Conservation (phyloP, 2,797 vertebrate genomes). For the Sphaeramia orbicularis region DNA sequence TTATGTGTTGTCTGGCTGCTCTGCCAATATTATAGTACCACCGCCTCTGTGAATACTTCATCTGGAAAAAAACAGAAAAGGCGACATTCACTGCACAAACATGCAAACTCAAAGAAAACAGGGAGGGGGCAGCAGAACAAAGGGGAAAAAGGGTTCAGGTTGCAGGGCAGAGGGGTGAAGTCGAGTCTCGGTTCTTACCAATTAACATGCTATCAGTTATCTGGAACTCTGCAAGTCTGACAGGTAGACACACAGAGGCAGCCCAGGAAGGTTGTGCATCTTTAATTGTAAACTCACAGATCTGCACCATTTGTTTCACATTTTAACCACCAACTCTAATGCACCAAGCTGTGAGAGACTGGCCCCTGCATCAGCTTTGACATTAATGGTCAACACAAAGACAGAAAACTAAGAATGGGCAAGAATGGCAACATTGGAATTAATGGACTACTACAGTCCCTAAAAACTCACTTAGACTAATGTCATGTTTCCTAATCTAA, state of each 20-base stretch:
- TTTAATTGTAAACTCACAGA: constrained; percentile 52
- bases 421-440: too few species aligned
- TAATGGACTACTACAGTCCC: too few species aligned
- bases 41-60: neutral
- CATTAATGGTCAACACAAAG: neutral
- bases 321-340: constrained; percentile 6
- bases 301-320: constrained; percentile 8
- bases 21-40: constrained; percentile 10
- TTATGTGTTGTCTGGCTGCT: neutral
- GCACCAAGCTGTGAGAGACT: neutral
- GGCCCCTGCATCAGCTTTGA: neutral
- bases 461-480: too few species aligned
- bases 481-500: too few species aligned
- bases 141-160: constrained; percentile 15
- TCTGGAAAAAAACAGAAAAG: too few species aligned
- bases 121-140: neutral
- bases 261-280: constrained; percentile 39
- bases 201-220: constrained; percentile 63
- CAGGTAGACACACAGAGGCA: constrained; percentile 58
- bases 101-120: constrained; percentile 68
- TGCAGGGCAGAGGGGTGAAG: constrained; percentile 35
- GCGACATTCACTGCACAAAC: constrained; percentile 46
- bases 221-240: constrained; percentile 58
- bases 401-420: too few species aligned
- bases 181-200: constrained; percentile 74